These are phyloP conservation scores for Trachymyrmex septentrionalis DNA, from an alignment of 1,140 invertebrate species.

Conservation along the genomic window DNA sequence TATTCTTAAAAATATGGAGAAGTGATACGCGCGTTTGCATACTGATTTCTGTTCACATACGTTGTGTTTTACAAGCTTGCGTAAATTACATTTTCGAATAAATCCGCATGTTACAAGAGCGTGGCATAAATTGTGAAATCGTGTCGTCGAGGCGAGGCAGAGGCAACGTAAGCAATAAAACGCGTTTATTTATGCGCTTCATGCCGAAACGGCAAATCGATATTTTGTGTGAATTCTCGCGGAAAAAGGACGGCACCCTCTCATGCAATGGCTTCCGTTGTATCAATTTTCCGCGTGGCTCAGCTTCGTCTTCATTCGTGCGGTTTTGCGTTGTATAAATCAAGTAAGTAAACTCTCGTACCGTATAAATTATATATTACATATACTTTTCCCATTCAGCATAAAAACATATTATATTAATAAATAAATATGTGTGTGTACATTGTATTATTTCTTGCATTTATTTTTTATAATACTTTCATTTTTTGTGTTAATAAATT, in stretches of 20 bases:
- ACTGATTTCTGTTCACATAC: constrained; percentile 11
- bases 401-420: neutral
- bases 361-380: neutral
- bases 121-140: constrained; percentile 52
- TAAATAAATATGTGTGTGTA: neutral
- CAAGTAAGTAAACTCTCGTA: neutral
- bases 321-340: constrained; percentile 46
- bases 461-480: neutral
- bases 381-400: neutral
- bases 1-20: constrained; percentile 20
- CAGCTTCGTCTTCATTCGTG: constrained; percentile 16
- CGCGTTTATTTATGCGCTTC: constrained; percentile 57
- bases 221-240: constrained; percentile 62
- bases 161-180: constrained; percentile 52
- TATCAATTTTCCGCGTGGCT: constrained; percentile 53
- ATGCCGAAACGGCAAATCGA: constrained; percentile 54
- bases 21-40: constrained; percentile 3
- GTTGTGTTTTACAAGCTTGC: constrained; percentile 21
- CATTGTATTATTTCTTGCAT: neutral
- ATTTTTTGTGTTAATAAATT: neutral
- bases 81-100: constrained; percentile 33
- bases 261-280: constrained; percentile 55
- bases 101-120: constrained; percentile 36
- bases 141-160: constrained; percentile 44
- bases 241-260: constrained; percentile 51